Conservation (phyloP, 2,113 vertebrate genomes). For the Platichthys flesus region DNA sequence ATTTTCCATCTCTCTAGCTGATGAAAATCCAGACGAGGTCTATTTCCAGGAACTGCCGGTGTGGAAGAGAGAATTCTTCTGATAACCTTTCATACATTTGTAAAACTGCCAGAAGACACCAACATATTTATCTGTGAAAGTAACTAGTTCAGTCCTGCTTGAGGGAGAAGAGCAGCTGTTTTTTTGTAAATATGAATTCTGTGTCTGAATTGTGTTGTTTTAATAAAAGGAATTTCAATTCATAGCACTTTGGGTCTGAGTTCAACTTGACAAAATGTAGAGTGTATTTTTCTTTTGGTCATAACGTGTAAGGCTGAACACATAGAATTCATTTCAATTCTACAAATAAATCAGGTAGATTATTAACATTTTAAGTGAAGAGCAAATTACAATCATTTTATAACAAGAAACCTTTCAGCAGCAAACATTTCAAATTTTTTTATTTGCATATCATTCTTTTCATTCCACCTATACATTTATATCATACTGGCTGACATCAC, state of each 20-base stretch:
- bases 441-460: no score
- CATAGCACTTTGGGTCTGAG: conserved; percentile 38
- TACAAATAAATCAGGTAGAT: neutral
- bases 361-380: neutral
- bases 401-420: no score
- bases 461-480: no score
- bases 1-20: conserved; percentile 50
- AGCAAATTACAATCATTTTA: neutral
- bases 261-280: neutral
- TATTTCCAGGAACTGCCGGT: conserved; percentile 80
- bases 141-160: conserved; percentile 18
- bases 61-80: conserved; percentile 85
- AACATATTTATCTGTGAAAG: conserved; percentile 1
- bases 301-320: neutral
- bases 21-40: conserved; percentile 74
- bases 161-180: conserved; percentile 29
- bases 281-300: no score
- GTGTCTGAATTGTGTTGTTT: conserved; percentile 70
- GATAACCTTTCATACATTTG: conserved; percentile 31
- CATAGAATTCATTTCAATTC: neutral
- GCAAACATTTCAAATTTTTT: no score
- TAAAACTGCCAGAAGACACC: neutral
- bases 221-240: conserved; percentile 80
- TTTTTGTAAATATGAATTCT: conserved; percentile 62
- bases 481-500: no score